Evolutionary conservation across 2,113 vertebrate species (phyloP).

Genomic region (Hydrolagus affinis): DNA sequence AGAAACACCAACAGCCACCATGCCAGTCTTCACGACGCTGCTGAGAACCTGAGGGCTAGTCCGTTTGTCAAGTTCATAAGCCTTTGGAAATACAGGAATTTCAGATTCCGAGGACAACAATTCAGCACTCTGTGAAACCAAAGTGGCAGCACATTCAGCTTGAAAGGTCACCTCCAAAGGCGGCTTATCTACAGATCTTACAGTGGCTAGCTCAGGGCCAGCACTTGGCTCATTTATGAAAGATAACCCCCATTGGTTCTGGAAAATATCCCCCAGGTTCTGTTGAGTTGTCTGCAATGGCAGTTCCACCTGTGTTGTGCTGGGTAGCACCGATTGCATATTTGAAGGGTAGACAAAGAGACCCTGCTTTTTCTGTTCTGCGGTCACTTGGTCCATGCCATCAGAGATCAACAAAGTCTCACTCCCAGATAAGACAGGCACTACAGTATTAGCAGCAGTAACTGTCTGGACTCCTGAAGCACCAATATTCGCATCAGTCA

Average conservation of each 20-base stretch:
- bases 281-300: constrained; percentile 84
- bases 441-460: constrained; percentile 73
- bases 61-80: constrained; percentile 80
- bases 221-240: constrained; percentile 94
- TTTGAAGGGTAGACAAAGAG: constrained; percentile 93
- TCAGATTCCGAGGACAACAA: constrained; percentile 66
- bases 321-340: constrained; percentile 93
- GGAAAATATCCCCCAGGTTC: constrained; percentile 94
- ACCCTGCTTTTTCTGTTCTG: constrained; percentile 83
- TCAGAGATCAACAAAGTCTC: constrained; percentile 74
- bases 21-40: constrained; percentile 48
- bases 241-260: constrained; percentile 98
- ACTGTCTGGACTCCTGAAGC: constrained; percentile 63
- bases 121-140: constrained; percentile 67
- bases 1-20: constrained; percentile 55
- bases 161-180: constrained; percentile 71
- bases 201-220: constrained; percentile 65
- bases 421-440: constrained; percentile 59
- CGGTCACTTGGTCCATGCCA: constrained; percentile 52
- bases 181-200: constrained; percentile 60
- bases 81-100: constrained; percentile 68
- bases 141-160: constrained; percentile 64
- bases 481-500: constrained; percentile 66
- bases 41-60: constrained; percentile 75
- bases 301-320: constrained; percentile 72